Evolutionary conservation across 1,140 invertebrate species (phyloP), one percentile per base, ranked within the genome.

Genomic region (Plectus sambesii): DNA sequence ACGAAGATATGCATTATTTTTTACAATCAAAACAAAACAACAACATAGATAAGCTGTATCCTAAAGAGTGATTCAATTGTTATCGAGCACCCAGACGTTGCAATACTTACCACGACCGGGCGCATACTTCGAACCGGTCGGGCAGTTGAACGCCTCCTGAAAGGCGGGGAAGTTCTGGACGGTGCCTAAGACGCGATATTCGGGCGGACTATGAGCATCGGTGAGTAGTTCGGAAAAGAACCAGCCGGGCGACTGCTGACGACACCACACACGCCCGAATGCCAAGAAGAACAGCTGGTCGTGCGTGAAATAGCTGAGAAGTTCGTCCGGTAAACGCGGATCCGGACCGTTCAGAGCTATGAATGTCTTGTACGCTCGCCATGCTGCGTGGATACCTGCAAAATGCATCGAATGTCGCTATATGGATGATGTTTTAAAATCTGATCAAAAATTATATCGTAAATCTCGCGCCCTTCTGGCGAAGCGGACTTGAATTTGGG

Each of bases 241-340:
- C 2, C 0, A 1, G 12, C 6, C 8, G 4, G 15, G 43, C 0
- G 25, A n/a, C n/a, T n/a, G n/a, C n/a, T n/a, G 25, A 19, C n/a
- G 6, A 38, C 43, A 46, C 30, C 26, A 46, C 4, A 38, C 19
- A 2, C 23, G 43, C 2, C 19, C 19, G 26, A 46, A 38, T 3
- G 43, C 38, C 3, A 46, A 12, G 15, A 46, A 46, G 23, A 46
- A 46, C 5, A 46, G 30, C 25, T 46, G 43, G 23, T 46, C 43
- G 26, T 46, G 15, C 6, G 43, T 46, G 8, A 4, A n/a, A n/a
- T n/a, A n/a, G n/a, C n/a, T n/a, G n/a, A n/a, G n/a, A n/a, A n/a
- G n/a, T n/a, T n/a, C 15, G 17, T 46, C n/a, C 15, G 43, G 33
- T 8, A 39, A 38, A 19, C 23, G 5, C n/a, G 43, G 33, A 33